A percentile compares a stretch with the other conserved stretches of the same genome.
phyloP scores from a whole-genome alignment of 1,140 invertebrate species.

The Camponotus pennsylvanicus region DNA sequence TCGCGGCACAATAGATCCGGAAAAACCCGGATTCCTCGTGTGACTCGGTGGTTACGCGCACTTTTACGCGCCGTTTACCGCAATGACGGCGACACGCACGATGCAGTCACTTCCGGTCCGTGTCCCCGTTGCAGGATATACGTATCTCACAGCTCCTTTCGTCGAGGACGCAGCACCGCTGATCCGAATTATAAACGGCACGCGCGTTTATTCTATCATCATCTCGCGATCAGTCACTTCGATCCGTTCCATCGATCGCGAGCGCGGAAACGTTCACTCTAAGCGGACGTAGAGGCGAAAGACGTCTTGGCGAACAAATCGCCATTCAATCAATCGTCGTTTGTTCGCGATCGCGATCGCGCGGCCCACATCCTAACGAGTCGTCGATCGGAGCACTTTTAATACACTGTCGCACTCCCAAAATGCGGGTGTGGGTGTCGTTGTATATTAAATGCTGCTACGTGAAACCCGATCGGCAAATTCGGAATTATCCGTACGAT shows the following conservation, averaged over 20 bases:
- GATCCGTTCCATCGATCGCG: constrained; percentile 31
- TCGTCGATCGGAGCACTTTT: constrained; percentile 7
- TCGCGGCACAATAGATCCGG: constrained; percentile 27
- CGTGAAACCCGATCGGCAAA: background rate
- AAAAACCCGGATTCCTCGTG: background rate
- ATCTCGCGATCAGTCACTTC: constrained; percentile 43
- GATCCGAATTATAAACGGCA: background rate
- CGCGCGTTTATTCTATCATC: constrained; percentile 37
- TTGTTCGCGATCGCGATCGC: constrained; percentile 17
- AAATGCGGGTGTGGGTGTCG: background rate
- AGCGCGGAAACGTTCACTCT: background rate
- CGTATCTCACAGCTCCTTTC: background rate
- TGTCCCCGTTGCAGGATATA: constrained; percentile 8
- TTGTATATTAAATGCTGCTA: background rate
- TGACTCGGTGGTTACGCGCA: constrained; percentile 55
- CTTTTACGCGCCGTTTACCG: constrained; percentile 72
- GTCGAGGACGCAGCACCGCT: constrained; percentile 9
- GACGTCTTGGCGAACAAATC: background rate
- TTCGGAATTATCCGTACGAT: background rate
- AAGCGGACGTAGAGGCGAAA: background rate
- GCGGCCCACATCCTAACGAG: constrained; percentile 33
- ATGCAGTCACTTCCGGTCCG: constrained; percentile 59
- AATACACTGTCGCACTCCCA: background rate
- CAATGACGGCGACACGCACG: constrained; percentile 62
- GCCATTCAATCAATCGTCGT: constrained; percentile 15